These are phyloP conservation scores for Phortica magna DNA, from an alignment of 2,888 invertebrate species.

Conservation along the genomic window DNA sequence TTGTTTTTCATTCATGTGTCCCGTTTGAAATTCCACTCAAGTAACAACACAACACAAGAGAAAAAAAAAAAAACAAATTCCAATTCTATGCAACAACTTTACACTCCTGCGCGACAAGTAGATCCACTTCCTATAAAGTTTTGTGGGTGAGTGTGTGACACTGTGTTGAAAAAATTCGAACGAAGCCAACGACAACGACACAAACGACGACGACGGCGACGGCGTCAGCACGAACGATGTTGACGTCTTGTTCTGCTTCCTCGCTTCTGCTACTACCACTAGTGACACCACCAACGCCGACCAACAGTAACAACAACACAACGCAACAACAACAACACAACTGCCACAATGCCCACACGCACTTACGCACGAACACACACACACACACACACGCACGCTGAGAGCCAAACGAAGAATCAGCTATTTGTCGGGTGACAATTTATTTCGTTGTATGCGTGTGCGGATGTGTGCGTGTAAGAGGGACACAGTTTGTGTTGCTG, in stretches of 20 bases:
- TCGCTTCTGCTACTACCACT: constrained; percentile 23
- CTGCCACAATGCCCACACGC: constrained; percentile 37
- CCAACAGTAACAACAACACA: constrained; percentile 35
- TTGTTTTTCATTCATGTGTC: constrained; percentile 1
- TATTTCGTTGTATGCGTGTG: constrained; percentile 43
- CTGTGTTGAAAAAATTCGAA: background rate
- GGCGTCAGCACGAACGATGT: constrained; percentile 22
- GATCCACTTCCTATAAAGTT: constrained; percentile 72
- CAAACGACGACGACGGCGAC: constrained; percentile 28
- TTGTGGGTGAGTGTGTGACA: constrained; percentile 76
- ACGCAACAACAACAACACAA: constrained; percentile 51
- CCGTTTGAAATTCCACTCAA: background rate
- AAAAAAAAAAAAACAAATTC: constrained; percentile 5
- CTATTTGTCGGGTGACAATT: constrained; percentile 64
- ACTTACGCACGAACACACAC: constrained; percentile 42
- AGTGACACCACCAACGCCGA: constrained; percentile 32
- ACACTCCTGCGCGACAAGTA: constrained; percentile 34
- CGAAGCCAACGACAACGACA: constrained; percentile 35
- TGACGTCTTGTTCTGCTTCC: constrained; percentile 22
- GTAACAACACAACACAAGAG: background rate
- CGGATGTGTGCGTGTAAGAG: background rate
- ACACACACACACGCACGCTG: constrained; percentile 22
- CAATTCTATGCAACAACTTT: constrained; percentile 19
- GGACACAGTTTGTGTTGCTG: too few relatives aligned
- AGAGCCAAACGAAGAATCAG: background rate